These are phyloP conservation scores for Tupaia tana DNA, from an alignment of 2,113 vertebrate genomes.

Conservation along the genomic window DNA sequence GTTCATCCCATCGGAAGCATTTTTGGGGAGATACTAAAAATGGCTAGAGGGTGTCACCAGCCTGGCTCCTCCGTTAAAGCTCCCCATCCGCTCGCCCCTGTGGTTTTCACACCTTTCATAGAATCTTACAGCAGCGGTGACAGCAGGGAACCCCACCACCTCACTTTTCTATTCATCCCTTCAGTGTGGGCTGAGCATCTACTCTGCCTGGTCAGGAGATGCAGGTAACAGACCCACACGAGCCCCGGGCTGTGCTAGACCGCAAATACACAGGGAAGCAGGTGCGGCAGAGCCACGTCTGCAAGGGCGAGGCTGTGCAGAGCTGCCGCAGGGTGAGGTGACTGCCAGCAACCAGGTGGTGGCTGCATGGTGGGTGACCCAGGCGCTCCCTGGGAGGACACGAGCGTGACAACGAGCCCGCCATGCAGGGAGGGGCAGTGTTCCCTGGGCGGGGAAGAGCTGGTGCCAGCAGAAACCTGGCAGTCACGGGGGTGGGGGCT, in stretches of 20 bases:
- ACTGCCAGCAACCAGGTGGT: not conserved
- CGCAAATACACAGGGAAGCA: not conserved
- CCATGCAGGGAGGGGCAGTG: not conserved
- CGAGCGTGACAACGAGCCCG: not conserved
- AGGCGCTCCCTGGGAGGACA: not conserved
- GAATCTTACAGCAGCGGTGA: not conserved
- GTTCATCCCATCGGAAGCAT: not conserved
- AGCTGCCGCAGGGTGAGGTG: accelerated
- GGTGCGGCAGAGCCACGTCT: accelerated
- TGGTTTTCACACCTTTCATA: not conserved
- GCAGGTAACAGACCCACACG: not conserved
- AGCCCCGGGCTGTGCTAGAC: not conserved
- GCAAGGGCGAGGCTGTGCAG: not conserved
- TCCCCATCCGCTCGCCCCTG: not conserved
- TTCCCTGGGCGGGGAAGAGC: not conserved
- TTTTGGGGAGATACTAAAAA: not conserved
- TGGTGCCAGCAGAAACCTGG: not conserved
- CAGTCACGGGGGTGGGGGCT: not conserved
- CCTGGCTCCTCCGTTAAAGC: not conserved
- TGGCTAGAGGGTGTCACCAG: accelerated
- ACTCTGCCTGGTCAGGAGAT: not conserved
- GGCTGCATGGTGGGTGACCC: not conserved
- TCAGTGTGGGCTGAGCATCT: not conserved
- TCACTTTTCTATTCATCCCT: not conserved
- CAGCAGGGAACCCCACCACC: not conserved